Base-by-base conservation (phyloP, 2,888 invertebrate species). In the Notodonta ziczac region DNA sequence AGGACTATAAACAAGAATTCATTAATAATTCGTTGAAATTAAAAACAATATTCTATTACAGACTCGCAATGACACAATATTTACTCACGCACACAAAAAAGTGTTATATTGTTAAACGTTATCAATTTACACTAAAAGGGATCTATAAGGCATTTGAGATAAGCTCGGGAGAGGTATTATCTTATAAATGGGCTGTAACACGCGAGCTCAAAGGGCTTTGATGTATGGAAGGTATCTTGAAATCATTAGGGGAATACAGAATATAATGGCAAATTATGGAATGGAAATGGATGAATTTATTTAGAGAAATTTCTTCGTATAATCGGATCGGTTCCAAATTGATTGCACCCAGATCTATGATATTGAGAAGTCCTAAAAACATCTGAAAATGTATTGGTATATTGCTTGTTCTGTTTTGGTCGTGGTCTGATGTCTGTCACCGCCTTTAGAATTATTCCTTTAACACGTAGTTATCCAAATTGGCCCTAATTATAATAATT, bases 121-220 rank as follows among this genome's bases (percentile, higher is more conserved):
- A 73, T 66, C 66, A 64, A 66, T 76, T 76, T 72, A 56, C 67
- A 66, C 59, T 64, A 63, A 60, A 63, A 65, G 58, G 66, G 67
- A 67, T 69, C 65, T 66, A 69, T 72, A 65, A 67, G 69, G 61
- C 46, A 66, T 58, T 24, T 24, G 13, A 70, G 71, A 69, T 75
- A 71, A 71, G 74, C 65, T 62, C 68, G 59, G 62, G 63, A 66
- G 59, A 60, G 67, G 78, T 82, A 83, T 85, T 84, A 82, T 79
- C 81, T 75, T 78, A 79, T 77, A 85, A 86, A 85, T 85, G 85
- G 80, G 69, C 75, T 77, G 72, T 78, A 76, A 69, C 83, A 81
- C 77, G 82, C 81, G 75, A 81, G 71, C 73, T 80, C 78, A 82
- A 82, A 82, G 78, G 74, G 63, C 83, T 82, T 85, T 85, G 81